Conservation (phyloP, 1,140 invertebrate genomes). For the Latrodectus geometricus region DNA sequence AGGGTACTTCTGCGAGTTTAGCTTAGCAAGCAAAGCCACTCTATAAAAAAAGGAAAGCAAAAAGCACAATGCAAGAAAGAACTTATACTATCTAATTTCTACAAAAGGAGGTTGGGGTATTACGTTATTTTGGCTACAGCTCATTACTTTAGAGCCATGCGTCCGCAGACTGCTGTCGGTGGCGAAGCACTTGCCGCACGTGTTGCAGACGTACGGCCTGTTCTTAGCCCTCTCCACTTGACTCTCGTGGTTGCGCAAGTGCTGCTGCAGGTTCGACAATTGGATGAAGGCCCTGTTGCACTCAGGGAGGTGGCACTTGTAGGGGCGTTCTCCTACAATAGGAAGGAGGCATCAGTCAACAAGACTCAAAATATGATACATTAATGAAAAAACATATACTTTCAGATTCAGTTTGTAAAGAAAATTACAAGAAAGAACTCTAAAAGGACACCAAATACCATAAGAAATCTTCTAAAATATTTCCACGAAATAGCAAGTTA, state of each 20-base stretch:
- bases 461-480: too few species aligned
- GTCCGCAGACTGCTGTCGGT: constrained; percentile 94
- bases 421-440: too few species aligned
- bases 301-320: constrained; percentile 95
- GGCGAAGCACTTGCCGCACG: constrained; percentile 96
- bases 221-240: constrained; percentile 62
- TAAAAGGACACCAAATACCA: too few species aligned
- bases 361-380: too few species aligned
- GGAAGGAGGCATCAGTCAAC: background rate
- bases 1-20: background rate
- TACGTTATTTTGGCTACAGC: constrained; percentile 61
- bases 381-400: too few species aligned
- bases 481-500: too few species aligned
- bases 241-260: constrained; percentile 91
- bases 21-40: background rate
- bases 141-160: constrained; percentile 85
- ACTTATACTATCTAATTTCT: background rate
- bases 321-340: constrained; percentile 89
- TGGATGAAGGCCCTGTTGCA: constrained; percentile 97
- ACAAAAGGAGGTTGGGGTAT: constrained; percentile 21
- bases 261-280: constrained; percentile 96
- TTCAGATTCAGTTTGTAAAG: too few species aligned
- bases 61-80: background rate
- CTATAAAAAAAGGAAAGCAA: background rate
- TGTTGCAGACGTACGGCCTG: constrained; percentile 72